phyloP scores from a whole-genome alignment of 2,888 invertebrate genomes.

The Lagria hirta region DNA sequence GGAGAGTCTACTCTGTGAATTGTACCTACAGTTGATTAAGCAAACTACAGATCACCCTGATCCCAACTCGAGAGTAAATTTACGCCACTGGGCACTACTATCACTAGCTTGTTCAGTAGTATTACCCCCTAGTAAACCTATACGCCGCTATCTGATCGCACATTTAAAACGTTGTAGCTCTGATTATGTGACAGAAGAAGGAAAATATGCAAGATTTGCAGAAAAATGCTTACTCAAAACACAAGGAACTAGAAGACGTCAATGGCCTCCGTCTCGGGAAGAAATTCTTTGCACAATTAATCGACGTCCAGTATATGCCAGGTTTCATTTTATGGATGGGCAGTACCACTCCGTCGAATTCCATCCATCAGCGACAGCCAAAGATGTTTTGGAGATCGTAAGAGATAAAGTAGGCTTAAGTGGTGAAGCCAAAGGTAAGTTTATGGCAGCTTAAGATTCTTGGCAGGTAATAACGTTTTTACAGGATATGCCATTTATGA shows the following conservation, averaged over 20 bases:
- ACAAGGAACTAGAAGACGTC: constrained; percentile 74
- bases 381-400: constrained; percentile 84
- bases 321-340: constrained; percentile 91
- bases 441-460: neutral
- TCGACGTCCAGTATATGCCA: constrained; percentile 84
- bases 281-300: constrained; percentile 93
- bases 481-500: constrained; percentile 90
- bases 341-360: constrained; percentile 95
- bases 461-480: constrained; percentile 14
- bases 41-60: constrained; percentile 90
- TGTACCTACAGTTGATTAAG: constrained; percentile 90
- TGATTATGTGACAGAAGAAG: constrained; percentile 88
- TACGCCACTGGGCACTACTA: constrained; percentile 90
- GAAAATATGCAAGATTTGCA: constrained; percentile 90
- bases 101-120: constrained; percentile 80
- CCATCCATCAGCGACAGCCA: constrained; percentile 89
- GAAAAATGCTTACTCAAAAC: constrained; percentile 79
- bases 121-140: constrained; percentile 81
- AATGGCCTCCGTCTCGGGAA: constrained; percentile 88
- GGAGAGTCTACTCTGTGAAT: constrained; percentile 82
- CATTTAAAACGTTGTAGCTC: constrained; percentile 87
- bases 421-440: constrained; percentile 63
- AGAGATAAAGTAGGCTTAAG: constrained; percentile 86
- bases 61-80: constrained; percentile 81
- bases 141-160: constrained; percentile 83